Evolutionary conservation across 1,140 invertebrate genomes (phyloP), one percentile per base, ranked within the genome.

Genomic region (Ooceraea biroi): DNA sequence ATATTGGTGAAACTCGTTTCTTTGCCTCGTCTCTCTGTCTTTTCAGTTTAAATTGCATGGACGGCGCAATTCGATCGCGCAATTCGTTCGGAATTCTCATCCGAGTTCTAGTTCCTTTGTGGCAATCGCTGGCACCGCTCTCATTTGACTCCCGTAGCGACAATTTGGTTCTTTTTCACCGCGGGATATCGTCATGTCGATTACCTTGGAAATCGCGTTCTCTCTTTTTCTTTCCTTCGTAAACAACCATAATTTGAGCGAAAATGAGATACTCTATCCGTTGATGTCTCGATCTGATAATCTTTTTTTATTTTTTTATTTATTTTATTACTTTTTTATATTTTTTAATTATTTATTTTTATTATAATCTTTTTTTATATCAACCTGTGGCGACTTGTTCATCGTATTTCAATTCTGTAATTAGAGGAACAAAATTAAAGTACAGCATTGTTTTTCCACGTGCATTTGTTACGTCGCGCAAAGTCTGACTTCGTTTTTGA

Each of bases 111-210:
- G 22, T 46, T 55, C 27, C 57, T 77, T 48, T 12, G 44, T 17
- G 12, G 25, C 36, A 27, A 68, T 78, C 8, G 30, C 50, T 30
- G 68, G 1, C 68, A 14, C 12, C 19, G 17, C n/a, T 27, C 57
- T 27, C 50, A 80, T 71, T 71, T 44, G 65, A 57, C 36, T 80
- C 76, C 76, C 65, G 50, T 71, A 30, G 76, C 50, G 63, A 36
- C 50, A 69, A 69, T 57, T 58, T 36, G 65, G 36, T 71, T 30
- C 14, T 55, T 17, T 27, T 22, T 68, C 76, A 36, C 76, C 48
- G n/a, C 65, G 65, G 76, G 76, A 69, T 19, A 44, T 25, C 65
- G 41, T 80, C 50, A 80, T 22, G 76, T 36, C 14, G 36, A 80
- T 69, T 80, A 69, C 44, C 36, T 80, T 22, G 22, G 36, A 36